Conservation (phyloP, 2,113 vertebrate species). For the Pteropus alecto region DNA sequence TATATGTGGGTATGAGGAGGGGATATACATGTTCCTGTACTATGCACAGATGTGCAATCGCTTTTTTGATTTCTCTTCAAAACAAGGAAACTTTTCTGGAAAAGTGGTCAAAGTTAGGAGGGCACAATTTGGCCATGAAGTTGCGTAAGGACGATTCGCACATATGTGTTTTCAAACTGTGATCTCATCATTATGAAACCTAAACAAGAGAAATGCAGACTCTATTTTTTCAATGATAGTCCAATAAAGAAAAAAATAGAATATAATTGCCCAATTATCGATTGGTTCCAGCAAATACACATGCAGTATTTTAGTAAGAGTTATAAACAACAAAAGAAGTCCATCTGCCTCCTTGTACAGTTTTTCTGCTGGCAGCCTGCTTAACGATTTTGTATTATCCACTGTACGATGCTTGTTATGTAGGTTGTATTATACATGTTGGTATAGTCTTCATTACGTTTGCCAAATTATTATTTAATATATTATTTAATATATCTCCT, state of each 20-base stretch:
- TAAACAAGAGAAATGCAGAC: neutral
- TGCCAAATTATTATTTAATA: neutral
- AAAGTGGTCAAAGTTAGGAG: neutral
- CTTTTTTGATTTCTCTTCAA: constrained; percentile 8
- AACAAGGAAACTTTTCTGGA: neutral
- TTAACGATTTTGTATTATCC: neutral
- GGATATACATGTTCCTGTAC: neutral
- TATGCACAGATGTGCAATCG: neutral
- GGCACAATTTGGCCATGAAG: neutral
- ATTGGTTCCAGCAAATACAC: neutral
- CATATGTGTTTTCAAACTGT: neutral
- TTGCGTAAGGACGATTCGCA: neutral
- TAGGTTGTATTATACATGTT: neutral
- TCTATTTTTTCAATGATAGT: neutral
- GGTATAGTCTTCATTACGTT: neutral
- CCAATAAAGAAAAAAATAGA: neutral
- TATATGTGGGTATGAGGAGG: too few species aligned
- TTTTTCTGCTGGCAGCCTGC: neutral
- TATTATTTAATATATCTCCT: neutral
- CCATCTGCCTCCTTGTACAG: neutral
- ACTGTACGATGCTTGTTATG: neutral
- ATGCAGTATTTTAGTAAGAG: neutral
- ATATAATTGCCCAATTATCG: neutral
- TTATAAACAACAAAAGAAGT: neutral
- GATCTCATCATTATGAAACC: neutral